Percentiles rank a stretch among this genome's conserved stretches.
Conservation (phyloP, 92 coral and sea anemone species). For the Heliopora coerulea region DNA sequence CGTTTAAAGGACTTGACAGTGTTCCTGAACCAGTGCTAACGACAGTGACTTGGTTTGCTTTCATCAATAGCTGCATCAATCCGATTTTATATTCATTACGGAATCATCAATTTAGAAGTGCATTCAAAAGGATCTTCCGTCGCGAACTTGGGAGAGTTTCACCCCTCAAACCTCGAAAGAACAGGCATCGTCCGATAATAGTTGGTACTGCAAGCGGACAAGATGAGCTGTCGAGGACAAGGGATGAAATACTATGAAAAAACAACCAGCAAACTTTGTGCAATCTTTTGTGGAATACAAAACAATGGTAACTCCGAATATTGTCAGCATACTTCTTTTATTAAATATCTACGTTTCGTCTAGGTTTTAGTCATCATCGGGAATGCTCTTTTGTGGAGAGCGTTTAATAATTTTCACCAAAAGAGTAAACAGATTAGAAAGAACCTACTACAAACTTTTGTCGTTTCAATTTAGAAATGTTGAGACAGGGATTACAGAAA, state of each 20-base stretch:
- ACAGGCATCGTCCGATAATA: background rate
- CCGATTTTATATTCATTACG: constrained; percentile 80
- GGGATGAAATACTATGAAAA: background rate
- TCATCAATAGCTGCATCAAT: constrained; percentile 80
- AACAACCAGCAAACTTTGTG: background rate
- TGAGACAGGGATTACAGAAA: too few relatives aligned
- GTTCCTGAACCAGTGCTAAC: constrained; percentile 53
- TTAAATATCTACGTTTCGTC: too few relatives aligned
- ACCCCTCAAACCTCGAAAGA: background rate
- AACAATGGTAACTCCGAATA: too few relatives aligned
- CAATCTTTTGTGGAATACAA: background rate
- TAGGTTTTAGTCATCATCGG: too few relatives aligned
- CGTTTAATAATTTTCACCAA: too few relatives aligned
- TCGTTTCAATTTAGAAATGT: too few relatives aligned
- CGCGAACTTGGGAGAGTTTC: constrained; percentile 1
- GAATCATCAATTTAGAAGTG: constrained; percentile 72
- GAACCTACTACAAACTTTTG: too few relatives aligned
- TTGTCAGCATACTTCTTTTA: too few relatives aligned
- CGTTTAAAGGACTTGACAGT: constrained; percentile 55
- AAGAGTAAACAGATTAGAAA: too few relatives aligned
- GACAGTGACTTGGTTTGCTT: constrained; percentile 76
- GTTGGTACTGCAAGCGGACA: background rate
- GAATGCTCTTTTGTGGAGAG: background rate
- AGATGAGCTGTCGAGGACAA: background rate
- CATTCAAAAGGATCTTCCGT: constrained; percentile 59